Conservation (phyloP, 2,113 vertebrate species). For the Upupa epops region DNA sequence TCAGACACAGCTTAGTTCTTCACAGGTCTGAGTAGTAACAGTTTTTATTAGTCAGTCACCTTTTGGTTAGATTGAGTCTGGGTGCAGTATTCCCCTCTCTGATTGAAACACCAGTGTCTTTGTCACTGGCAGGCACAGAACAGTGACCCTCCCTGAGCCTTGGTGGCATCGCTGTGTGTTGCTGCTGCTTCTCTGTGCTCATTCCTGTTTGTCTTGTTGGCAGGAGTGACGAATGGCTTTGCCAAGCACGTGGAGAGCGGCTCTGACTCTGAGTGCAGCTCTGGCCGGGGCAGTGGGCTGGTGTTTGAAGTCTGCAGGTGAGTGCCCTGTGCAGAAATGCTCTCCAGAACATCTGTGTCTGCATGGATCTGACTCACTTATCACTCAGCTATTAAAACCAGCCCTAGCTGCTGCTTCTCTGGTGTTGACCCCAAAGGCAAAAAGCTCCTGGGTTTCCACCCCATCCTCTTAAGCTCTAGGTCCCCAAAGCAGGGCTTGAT, state of each 20-base stretch:
- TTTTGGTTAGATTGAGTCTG: background rate
- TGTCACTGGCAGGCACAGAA: background rate
- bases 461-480: background rate
- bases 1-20: background rate
- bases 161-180: background rate
- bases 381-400: background rate
- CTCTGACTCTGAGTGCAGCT: constrained; percentile 84
- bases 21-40: background rate
- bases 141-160: background rate
- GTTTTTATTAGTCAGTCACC: background rate
- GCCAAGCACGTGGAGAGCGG: constrained; percentile 78
- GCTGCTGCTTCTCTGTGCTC: background rate
- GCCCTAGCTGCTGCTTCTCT: background rate
- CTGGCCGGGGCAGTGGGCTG: constrained; percentile 71
- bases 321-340: background rate
- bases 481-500: background rate
- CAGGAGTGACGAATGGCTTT: constrained; percentile 91
- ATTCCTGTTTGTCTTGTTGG: constrained; percentile 9
- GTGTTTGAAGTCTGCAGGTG: constrained; percentile 86
- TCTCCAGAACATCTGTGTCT: background rate
- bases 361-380: background rate
- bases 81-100: background rate
- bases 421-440: background rate
- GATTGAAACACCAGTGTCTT: background rate
- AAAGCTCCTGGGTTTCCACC: background rate